Evolutionary conservation across 2,888 invertebrate species (phyloP), one percentile per base, ranked within the genome.

Genomic region (Mellilla xanthometata): DNA sequence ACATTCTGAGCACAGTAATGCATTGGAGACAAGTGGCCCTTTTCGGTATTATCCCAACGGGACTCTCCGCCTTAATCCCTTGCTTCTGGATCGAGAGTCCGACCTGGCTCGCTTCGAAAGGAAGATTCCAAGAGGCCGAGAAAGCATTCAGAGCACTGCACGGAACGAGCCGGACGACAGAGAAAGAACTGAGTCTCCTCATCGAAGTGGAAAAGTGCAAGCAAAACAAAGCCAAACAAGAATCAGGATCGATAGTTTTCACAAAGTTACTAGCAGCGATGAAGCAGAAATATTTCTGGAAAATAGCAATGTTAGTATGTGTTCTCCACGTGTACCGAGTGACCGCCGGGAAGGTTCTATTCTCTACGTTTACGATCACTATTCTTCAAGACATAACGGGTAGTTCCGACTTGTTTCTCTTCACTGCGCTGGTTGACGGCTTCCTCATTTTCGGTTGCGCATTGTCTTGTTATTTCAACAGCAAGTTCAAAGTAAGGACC

Each of bases 81-180:
- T 49, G 48, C 12, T 62, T 57, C 28, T 65, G 62, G 56, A 47
- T 56, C 2, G 67, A 67, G 27, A 66, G 64, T 34, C 66, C 66
- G 0, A 49, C 56, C 1, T 65, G 63, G 66, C 45, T 69, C n/a
- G 67, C 63, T 1, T 58, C 59, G 6, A 58, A 62, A 40, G 65
- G 65, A 12, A 52, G 54, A 38, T 60, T 60, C 19, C 47, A 58
- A 10, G 63, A 68, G 30, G 65, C 60, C 23, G 40, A 52, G 23
- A 19, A 0, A 0, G 52, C 60, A 0, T 66, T 62, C 28, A 56
- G 39, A 48, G 35, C 53, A 12, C 28, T 67, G 7, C 60, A 57
- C 11, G 56, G 54, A 1, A 34, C 27, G 7, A 43, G 22, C 39
- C 28, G 24, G 1, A 33, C 29, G 8, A 52, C 53, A 5, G 47